These are phyloP conservation scores for Mobula birostris DNA, from an alignment of 2,113 vertebrate genomes.

Conservation along the genomic window DNA sequence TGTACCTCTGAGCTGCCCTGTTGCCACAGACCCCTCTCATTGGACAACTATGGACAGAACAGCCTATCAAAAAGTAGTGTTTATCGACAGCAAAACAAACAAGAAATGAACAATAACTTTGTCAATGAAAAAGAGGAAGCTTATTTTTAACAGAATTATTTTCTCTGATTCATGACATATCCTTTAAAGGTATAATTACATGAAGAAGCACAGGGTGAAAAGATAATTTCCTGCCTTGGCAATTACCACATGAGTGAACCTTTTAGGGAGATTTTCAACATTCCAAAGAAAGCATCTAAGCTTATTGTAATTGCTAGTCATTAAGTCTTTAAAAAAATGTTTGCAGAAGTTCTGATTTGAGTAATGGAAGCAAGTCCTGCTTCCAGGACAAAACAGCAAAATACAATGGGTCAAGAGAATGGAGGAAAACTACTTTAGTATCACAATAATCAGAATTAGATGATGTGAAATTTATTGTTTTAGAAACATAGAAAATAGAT, in stretches of 20 bases:
- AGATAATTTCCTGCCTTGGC: conserved; percentile 7
- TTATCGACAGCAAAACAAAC: not conserved
- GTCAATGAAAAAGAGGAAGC: not conserved
- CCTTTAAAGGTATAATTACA: conserved; percentile 6
- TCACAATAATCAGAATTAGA: not conserved
- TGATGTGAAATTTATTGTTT: too few relatives aligned
- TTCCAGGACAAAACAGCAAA: not conserved
- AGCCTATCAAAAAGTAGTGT: not conserved
- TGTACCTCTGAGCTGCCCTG: too few relatives aligned
- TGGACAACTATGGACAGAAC: too few relatives aligned
- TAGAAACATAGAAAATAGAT: too few relatives aligned
- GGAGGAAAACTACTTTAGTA: not conserved
- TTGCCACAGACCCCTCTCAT: not conserved
- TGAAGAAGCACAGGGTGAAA: not conserved
- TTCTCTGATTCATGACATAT: not conserved
- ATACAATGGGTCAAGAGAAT: not conserved
- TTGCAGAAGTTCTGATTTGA: not conserved
- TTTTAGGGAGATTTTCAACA: not conserved
- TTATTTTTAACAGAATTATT: not conserved
- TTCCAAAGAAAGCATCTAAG: not conserved
- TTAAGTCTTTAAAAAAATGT: not conserved
- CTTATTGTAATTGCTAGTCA: not conserved
- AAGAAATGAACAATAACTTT: not conserved
- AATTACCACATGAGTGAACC: not conserved
- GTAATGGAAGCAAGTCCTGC: not conserved